These are phyloP conservation scores for Spialia ferax DNA, from an alignment of 2,888 invertebrate genomes.

Conservation along the genomic window DNA sequence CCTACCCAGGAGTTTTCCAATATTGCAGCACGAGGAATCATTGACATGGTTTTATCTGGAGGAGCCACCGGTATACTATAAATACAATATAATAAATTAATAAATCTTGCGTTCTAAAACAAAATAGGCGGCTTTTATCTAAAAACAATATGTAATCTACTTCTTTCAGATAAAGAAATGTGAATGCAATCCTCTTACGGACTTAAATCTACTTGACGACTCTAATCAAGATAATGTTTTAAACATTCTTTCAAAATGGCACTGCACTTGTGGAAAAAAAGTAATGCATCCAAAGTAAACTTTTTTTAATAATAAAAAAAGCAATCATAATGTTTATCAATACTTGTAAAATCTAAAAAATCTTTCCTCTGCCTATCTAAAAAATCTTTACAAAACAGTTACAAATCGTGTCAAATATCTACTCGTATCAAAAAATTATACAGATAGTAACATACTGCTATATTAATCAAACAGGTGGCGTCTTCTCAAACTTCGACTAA, in stretches of 20 bases:
- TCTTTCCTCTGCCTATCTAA: background rate
- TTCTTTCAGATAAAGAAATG: slow-evolving; percentile 75
- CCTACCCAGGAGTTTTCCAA: slow-evolving; percentile 69
- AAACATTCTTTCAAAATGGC: slow-evolving; percentile 77
- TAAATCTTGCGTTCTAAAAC: background rate
- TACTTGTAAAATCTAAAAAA: too few species aligned
- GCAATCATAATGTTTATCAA: too few species aligned
- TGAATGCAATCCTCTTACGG: slow-evolving; percentile 75
- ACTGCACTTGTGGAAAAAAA: slow-evolving; percentile 78
- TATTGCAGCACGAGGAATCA: slow-evolving; percentile 62
- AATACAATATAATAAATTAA: background rate
- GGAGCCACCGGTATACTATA: slow-evolving; percentile 70
- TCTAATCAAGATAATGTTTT: slow-evolving; percentile 74
- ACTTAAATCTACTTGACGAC: slow-evolving; percentile 72
- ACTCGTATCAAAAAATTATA: background rate
- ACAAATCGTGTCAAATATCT: too few species aligned
- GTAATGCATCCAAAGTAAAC: slow-evolving; percentile 43
- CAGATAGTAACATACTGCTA: background rate
- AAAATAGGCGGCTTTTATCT: background rate
- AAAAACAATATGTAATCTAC: slow-evolving; percentile 5
- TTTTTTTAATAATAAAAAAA: background rate
- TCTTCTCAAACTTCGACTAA: slow-evolving; percentile 76
- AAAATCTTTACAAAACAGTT: background rate
- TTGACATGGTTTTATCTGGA: slow-evolving; percentile 72
- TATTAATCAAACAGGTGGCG: slow-evolving; percentile 54